Evolutionary conservation across 2,797 vertebrate genomes (phyloP).

Genomic region (Schizopygopsis malacanthus): DNA sequence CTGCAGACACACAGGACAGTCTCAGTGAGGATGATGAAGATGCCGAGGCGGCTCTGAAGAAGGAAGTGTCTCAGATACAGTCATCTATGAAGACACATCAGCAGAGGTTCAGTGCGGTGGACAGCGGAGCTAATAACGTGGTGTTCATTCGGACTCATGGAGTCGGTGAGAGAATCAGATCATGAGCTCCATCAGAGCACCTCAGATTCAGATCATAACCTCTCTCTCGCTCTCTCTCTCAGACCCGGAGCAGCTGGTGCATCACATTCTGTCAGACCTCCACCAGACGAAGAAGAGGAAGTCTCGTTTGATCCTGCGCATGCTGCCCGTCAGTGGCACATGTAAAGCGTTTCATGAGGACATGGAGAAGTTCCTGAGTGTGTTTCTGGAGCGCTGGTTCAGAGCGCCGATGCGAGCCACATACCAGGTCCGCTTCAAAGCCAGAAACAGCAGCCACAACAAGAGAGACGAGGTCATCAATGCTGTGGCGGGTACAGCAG

Average conservation of each 20-base stretch:
- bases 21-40: conserved; percentile 85
- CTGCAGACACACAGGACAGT: conserved; percentile 67
- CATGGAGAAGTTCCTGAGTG: conserved; percentile 88
- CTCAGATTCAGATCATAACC: background rate
- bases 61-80: conserved; percentile 89
- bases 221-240: background rate
- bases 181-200: background rate
- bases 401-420: conserved; percentile 88
- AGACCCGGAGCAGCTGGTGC: conserved; percentile 92
- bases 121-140: conserved; percentile 95
- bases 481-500: conserved; percentile 84
- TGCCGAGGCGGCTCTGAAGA: conserved; percentile 86
- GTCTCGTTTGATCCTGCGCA: conserved; percentile 88
- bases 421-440: conserved; percentile 94
- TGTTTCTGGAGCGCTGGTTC: conserved; percentile 93
- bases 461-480: conserved; percentile 93
- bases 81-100: conserved; percentile 67
- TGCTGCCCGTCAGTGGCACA: conserved; percentile 92
- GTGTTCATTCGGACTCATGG: conserved; percentile 91
- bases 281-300: conserved; percentile 91
- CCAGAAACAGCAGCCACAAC: conserved; percentile 92
- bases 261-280: conserved; percentile 92
- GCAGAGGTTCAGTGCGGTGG: conserved; percentile 88
- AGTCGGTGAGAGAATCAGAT: conserved; percentile 77
- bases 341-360: conserved; percentile 94